Evolutionary conservation across 2,113 vertebrate species (phyloP), one percentile per base, ranked within the genome.

Genomic region (Psophia crepitans): DNA sequence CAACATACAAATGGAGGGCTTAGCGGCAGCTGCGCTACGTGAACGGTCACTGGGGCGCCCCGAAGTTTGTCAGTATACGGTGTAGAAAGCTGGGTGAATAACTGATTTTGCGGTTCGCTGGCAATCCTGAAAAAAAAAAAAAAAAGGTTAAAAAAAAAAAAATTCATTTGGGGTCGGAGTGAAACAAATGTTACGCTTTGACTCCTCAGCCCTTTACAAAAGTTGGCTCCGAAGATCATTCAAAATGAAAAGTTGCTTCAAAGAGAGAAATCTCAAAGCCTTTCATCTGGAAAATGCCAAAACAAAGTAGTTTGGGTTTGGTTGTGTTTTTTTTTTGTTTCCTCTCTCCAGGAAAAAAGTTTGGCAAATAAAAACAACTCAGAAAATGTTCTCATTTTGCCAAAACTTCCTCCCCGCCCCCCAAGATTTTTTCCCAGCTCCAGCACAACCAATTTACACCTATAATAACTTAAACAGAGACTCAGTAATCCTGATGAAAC

Each of bases 101-200:
- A 93, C 89, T 75, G 93, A 95, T 94, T 96, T 96, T 57, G 93
- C 37, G 37, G 76, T 94, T 89, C 46, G 5, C 73, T 96, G 93
- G 87, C 73, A 73, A 54, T 22, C 77, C 92, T 95, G 93, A 86
- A 87, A 84, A 53, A 27, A 48, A 51, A 49, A 70, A 83, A 63
- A 41, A 51, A 71, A 33, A 57, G 26, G 12, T 54, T 23, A 27
- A 33, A 27, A 60, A 49, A 56, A 12, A 46, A 14, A 63, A 54
- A 35, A 60, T 14, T 76, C 48, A 84, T 69, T 94, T 68, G 84
- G 73, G 87, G 86, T 77, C 4, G 14, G 14, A 37, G 58, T 24
- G 80, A 91, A 91, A 87, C 89, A 89, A 96, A 65, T 6, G 64
- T 70, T 81, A 77, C 3, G 0, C 80, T 83, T 73, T 73, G 89